Percentiles rank a stretch among this genome's conserved stretches.
These are phyloP conservation scores for Ceuthmochares aereus DNA, from an alignment of 2,113 vertebrate species.

Conservation along the genomic window DNA sequence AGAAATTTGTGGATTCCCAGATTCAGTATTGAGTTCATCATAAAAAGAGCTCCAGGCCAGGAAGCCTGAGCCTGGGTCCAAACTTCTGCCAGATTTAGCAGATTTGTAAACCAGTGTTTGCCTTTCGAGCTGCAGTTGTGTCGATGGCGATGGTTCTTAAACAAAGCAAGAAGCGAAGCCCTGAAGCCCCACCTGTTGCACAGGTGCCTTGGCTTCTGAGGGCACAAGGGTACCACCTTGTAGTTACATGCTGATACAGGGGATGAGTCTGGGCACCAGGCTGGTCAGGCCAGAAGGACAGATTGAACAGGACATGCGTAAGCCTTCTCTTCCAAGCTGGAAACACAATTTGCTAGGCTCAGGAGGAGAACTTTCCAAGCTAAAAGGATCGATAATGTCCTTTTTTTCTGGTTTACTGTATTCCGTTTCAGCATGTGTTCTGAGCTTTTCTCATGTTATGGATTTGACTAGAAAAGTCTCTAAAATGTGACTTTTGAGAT, in stretches of 20 bases:
- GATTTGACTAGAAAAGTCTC: not conserved
- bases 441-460: not conserved
- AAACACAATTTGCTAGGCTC: not conserved
- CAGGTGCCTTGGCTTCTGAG: not conserved
- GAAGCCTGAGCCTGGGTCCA: not conserved
- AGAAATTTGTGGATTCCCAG: conserved; percentile 22
- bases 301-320: too few relatives aligned
- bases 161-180: not conserved
- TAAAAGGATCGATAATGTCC: not conserved
- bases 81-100: not conserved
- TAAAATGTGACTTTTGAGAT: not conserved
- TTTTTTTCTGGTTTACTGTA: not conserved
- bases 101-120: not conserved
- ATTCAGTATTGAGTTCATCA: not conserved
- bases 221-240: rapidly evolving
- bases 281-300: not conserved
- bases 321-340: rapidly evolving
- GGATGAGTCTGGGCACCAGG: not conserved
- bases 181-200: not conserved
- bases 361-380: not conserved
- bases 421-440: not conserved
- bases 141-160: not conserved
- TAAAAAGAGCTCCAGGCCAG: not conserved
- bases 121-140: not conserved
- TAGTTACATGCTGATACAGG: rapidly evolving